Evolutionary conservation across 2,797 vertebrate genomes (phyloP).

Genomic region (Sardinella longiceps): DNA sequence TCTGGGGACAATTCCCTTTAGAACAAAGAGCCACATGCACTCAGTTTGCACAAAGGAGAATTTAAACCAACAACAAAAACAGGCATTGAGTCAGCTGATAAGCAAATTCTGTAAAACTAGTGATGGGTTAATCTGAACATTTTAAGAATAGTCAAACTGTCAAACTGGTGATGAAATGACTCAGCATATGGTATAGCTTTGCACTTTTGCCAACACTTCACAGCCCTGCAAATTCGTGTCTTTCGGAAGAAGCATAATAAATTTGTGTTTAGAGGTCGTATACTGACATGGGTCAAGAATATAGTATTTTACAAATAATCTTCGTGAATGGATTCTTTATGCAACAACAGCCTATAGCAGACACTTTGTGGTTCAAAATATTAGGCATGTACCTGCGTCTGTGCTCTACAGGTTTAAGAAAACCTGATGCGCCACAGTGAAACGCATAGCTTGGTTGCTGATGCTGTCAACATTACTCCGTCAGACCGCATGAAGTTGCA

Average conservation of each 20-base stretch:
- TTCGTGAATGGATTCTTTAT: too few relatives aligned
- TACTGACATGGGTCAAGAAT: background rate
- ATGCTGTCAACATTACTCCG: background rate
- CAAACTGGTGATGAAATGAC: background rate
- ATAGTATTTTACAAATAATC: too few relatives aligned
- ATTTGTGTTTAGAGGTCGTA: background rate
- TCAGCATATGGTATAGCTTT: background rate
- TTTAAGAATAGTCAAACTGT: too few relatives aligned
- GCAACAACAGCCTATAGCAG: background rate
- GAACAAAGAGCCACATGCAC: background rate
- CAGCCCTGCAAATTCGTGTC: background rate
- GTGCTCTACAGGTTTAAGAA: background rate
- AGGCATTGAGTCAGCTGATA: background rate
- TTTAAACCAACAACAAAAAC: background rate
- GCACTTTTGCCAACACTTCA: background rate
- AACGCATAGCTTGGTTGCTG: background rate
- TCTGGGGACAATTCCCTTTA: background rate
- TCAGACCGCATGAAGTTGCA: conserved; percentile 12
- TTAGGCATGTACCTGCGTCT: background rate
- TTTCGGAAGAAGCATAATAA: background rate
- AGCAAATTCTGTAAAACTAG: background rate
- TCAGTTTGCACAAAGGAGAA: background rate
- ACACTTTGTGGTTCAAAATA: background rate
- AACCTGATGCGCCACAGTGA: background rate
- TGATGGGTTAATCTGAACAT: background rate